Evolutionary conservation across 2,797 vertebrate genomes (phyloP).

Genomic region (Coregonus ussuriensis): DNA sequence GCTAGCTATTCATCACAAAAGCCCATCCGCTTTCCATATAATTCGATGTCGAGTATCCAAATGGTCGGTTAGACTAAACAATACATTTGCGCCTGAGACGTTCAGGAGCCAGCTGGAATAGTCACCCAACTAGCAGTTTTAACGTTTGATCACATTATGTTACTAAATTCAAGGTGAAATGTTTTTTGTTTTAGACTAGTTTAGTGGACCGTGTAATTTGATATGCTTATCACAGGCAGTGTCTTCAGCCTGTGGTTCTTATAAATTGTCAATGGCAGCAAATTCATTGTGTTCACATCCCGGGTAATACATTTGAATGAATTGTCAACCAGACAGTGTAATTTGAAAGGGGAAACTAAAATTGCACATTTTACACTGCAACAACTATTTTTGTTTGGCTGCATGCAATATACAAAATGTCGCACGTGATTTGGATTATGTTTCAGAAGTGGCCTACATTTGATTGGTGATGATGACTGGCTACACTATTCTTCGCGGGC

Average conservation of each 20-base stretch:
- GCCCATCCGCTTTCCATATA: too few relatives aligned
- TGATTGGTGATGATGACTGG: background rate
- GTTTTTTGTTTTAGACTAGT: conserved; percentile 58
- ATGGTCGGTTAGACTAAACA: conserved; percentile 31
- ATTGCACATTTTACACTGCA: background rate
- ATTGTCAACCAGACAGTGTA: background rate
- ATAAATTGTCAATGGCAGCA: background rate
- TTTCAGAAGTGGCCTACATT: conserved; percentile 3
- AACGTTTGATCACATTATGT: background rate
- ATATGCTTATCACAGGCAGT: background rate
- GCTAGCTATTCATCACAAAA: too few relatives aligned
- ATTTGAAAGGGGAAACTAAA: background rate
- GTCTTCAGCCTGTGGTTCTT: background rate
- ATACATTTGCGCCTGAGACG: conserved; percentile 36
- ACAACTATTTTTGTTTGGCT: conserved; percentile 44
- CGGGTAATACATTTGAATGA: background rate
- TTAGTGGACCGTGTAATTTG: conserved; percentile 41
- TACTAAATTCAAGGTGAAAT: conserved; percentile 28
- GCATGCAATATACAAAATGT: conserved; percentile 30
- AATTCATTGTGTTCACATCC: background rate
- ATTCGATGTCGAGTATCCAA: too few relatives aligned
- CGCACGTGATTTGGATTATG: background rate
- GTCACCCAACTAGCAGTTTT: background rate
- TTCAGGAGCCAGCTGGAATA: background rate
- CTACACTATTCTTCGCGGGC: background rate